These are phyloP conservation scores for Musca vetustissima DNA, from an alignment of 1,140 invertebrate species.

Conservation along the genomic window DNA sequence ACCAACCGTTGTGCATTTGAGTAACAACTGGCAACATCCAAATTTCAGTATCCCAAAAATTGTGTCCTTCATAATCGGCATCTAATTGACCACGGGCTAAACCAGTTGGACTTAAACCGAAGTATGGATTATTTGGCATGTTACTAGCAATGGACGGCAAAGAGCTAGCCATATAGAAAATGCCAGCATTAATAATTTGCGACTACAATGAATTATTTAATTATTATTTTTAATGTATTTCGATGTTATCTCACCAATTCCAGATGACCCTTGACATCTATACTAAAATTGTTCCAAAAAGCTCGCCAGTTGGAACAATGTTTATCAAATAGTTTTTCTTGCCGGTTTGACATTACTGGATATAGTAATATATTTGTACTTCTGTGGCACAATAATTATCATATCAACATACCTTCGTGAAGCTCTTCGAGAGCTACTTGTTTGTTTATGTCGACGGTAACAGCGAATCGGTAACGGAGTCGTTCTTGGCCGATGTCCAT, in stretches of 20 bases:
- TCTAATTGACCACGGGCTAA: conserved; percentile 57
- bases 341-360: no score
- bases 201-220: conserved; percentile 23
- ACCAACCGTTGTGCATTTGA: conserved; percentile 40
- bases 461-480: conserved; percentile 57
- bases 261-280: conserved; percentile 58
- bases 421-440: conserved; percentile 59
- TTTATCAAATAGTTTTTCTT: conserved; percentile 27
- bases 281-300: conserved; percentile 48
- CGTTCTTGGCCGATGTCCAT: conserved; percentile 52
- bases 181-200: conserved; percentile 59
- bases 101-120: conserved; percentile 61
- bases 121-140: conserved; percentile 56
- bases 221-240: neutral
- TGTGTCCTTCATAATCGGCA: conserved; percentile 51
- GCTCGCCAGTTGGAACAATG: conserved; percentile 37
- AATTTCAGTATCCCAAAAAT: conserved; percentile 55
- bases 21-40: conserved; percentile 50
- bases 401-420: conserved; percentile 53
- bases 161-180: conserved; percentile 61
- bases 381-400: neutral
- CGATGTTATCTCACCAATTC: conserved; percentile 53
- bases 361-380: neutral
- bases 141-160: conserved; percentile 57
- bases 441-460: conserved; percentile 59